Evolutionary conservation across 2,797 vertebrate genomes (phyloP), one percentile per base, ranked within the genome.

Genomic region (Pseudochaenichthys georgianus): DNA sequence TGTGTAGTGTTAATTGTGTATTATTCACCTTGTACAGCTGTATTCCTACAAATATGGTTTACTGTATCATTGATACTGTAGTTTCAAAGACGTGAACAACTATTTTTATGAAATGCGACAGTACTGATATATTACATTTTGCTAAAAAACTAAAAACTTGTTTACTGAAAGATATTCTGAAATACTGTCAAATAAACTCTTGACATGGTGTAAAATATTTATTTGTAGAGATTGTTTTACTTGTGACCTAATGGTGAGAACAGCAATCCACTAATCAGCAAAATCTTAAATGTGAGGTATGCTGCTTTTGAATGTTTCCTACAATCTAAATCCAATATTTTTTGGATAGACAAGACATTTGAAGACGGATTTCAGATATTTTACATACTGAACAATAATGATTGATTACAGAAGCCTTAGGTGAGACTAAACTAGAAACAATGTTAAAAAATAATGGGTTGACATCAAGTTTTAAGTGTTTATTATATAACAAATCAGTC

Each of bases 121-220:
- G 96, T 98, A 97, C 96, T 97, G 97, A 98, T 99, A 99, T 98
- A 99, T 98, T 97, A 99, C 97, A 98, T 99, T 99, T 99, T 99
- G 97, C 97, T 98, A 97, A 99, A 93, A 94, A 94, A 93, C 67
- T 84, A 91, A 92, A 97, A 98, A 97, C 97, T 99, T 99, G 98
- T 99, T 99, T 99, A 99, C 97, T 97, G 96, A 99, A 99, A 97
- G 97, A 98, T 99, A 99, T 97, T 99, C 98, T 99, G 98, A 99
- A 98, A 98, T 98, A 98, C 97, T 99, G 98, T 99, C 96, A 99
- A 99, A 99, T 99, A 99, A 99, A 99, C 96, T 98, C 92, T 94
- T 95, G 94, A 96, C 94, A 94, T 94, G 93, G 94, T 95, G 93
- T 95, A 93, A 93, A 93, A 89, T 88, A 90, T 80, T 82, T 16